Conservation (phyloP, 2,797 vertebrate species). For the Acipenser oxyrinchus region DNA sequence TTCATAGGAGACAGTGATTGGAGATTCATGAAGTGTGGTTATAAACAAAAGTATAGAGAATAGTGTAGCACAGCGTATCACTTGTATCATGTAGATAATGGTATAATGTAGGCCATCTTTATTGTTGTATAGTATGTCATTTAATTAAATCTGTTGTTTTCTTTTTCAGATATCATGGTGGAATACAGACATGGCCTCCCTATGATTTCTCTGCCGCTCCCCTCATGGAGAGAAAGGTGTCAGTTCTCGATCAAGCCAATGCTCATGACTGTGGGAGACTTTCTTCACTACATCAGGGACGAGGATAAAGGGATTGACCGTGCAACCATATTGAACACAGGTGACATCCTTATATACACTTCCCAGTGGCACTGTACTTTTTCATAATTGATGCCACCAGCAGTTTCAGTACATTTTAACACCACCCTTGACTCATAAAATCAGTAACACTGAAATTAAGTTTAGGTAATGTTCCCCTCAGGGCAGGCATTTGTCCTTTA, state of each 20-base stretch:
- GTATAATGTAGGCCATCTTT: not conserved
- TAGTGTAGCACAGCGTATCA: not conserved
- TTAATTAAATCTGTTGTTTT: not conserved
- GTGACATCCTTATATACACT: constrained; percentile 36
- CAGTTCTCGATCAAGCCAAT: constrained; percentile 62
- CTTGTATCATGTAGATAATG: not conserved
- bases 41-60: too few relatives aligned
- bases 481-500: not conserved
- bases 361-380: not conserved
- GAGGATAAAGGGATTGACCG: constrained; percentile 59
- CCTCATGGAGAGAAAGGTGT: constrained; percentile 54
- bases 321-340: constrained; percentile 50
- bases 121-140: not conserved
- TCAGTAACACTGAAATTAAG: too few relatives aligned
- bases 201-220: constrained; percentile 52
- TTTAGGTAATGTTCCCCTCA: not conserved
- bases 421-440: too few relatives aligned
- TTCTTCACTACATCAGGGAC: constrained; percentile 54
- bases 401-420: too few relatives aligned
- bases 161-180: constrained; percentile 58
- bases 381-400: not conserved
- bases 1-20: too few relatives aligned
- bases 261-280: constrained; percentile 58
- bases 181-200: constrained; percentile 58
- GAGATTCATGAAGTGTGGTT: too few relatives aligned